Percentiles rank a stretch among this genome's conserved stretches.
Evolutionary conservation across 2,888 invertebrate species (phyloP).

Genomic region (Trachelus troglodyta): DNA sequence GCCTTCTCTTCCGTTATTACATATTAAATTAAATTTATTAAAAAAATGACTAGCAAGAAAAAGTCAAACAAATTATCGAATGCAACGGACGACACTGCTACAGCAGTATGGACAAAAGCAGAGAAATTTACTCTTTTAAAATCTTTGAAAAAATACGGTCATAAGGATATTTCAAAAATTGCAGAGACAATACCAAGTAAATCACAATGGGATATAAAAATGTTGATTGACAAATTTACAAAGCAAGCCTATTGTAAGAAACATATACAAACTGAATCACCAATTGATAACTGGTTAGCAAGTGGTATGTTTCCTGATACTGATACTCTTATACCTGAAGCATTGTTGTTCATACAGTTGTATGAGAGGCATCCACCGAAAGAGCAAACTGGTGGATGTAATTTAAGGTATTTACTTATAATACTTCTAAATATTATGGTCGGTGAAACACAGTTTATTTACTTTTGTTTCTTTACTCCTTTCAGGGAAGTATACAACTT

Average conservation of each 20-base stretch:
- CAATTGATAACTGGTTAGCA: slow-evolving; percentile 46
- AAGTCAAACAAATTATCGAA: background rate
- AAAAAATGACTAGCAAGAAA: background rate
- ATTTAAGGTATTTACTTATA: slow-evolving; percentile 36
- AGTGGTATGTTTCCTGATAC: slow-evolving; percentile 40
- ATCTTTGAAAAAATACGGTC: slow-evolving; percentile 48
- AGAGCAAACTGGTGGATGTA: slow-evolving; percentile 42
- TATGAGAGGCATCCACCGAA: slow-evolving; percentile 52
- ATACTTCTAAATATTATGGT: background rate
- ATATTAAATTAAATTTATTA: background rate
- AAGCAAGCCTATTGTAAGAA: slow-evolving; percentile 21
- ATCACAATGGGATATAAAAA: slow-evolving; percentile 36
- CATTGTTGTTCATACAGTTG: slow-evolving; percentile 50
- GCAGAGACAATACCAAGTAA: slow-evolving; percentile 41
- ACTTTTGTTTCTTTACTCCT: slow-evolving; percentile 11
- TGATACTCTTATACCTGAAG: slow-evolving; percentile 44
- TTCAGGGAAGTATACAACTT: slow-evolving; percentile 54
- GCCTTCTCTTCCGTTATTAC: background rate
- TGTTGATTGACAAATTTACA: slow-evolving; percentile 46
- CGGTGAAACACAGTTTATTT: background rate
- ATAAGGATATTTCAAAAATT: slow-evolving; percentile 42
- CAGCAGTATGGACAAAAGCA: slow-evolving; percentile 35
- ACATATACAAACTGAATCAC: slow-evolving; percentile 9
- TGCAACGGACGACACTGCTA: background rate
- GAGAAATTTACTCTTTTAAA: slow-evolving; percentile 49